Percentiles rank a stretch among this genome's conserved stretches.
Conservation (phyloP, 2,113 vertebrate species). For the Pan paniscus region DNA sequence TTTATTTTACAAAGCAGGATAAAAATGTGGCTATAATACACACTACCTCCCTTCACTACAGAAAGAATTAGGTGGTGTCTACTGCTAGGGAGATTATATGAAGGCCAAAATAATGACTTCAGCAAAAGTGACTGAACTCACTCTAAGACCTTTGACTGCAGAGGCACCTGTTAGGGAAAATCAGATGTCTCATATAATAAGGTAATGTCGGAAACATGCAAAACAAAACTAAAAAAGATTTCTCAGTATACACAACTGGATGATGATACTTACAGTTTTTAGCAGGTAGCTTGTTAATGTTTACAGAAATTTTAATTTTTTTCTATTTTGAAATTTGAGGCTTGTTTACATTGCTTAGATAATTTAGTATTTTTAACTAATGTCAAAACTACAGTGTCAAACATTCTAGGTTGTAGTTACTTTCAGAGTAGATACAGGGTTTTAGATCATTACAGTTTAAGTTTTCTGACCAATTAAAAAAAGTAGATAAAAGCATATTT, state of each 20-base stretch:
- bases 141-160: background rate
- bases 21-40: background rate
- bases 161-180: background rate
- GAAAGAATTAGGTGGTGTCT: background rate
- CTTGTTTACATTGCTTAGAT: constrained; percentile 65
- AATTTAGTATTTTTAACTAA: constrained; percentile 50
- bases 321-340: constrained; percentile 52
- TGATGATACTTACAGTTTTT: background rate
- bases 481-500: constrained; percentile 8
- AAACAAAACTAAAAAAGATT: background rate
- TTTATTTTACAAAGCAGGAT: background rate
- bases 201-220: background rate
- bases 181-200: background rate
- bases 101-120: background rate
- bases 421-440: background rate
- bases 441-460: constrained; percentile 3
- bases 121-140: background rate
- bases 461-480: constrained; percentile 56
- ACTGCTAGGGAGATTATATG: background rate
- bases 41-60: background rate
- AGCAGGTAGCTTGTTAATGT: constrained; percentile 59
- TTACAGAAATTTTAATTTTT: constrained; percentile 58
- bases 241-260: constrained; percentile 17
- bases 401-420: constrained; percentile 37
- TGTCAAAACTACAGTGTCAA: background rate